A percentile compares a stretch with the other conserved stretches of the same genome.
phyloP scores from a whole-genome alignment of 1,140 invertebrate genomes.

The Hycleus cichorii region DNA sequence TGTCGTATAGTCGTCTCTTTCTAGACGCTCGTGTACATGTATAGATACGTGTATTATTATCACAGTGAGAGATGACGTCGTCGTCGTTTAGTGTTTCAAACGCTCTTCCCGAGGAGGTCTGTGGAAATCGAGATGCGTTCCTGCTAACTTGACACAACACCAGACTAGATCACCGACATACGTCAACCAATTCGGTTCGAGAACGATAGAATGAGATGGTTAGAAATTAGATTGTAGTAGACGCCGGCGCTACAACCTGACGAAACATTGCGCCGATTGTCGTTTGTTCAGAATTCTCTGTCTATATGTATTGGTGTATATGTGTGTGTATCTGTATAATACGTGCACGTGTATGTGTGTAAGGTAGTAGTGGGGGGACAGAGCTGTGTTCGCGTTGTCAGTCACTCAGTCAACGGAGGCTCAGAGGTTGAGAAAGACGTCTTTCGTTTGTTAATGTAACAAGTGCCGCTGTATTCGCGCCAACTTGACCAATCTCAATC shows the following conservation, averaged over 20 bases:
- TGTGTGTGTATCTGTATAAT: no score
- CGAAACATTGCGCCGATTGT: constrained; percentile 37
- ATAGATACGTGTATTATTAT: no score
- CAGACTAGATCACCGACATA: neutral
- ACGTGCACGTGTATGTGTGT: neutral
- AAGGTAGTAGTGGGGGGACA: constrained; percentile 33
- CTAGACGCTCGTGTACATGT: no score
- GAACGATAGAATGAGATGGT: no score
- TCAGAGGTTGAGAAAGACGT: constrained; percentile 32
- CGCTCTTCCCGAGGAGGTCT: neutral
- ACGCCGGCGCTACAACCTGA: constrained; percentile 38
- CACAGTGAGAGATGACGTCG: no score
- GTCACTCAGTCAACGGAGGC: constrained; percentile 41
- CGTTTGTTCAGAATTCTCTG: constrained; percentile 17
- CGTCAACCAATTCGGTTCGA: no score
- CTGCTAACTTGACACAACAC: constrained; percentile 17
- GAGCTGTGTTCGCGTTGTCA: constrained; percentile 36
- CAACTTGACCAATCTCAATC: neutral
- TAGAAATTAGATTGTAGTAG: neutral
- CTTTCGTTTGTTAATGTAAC: constrained; percentile 19
- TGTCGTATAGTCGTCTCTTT: no score
- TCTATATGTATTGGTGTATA: no score
- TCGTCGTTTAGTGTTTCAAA: no score
- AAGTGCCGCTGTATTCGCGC: constrained; percentile 1
- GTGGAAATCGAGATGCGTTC: neutral